Conservation (phyloP, 2,797 vertebrate genomes). For the Acestrorhynchus altus region DNA sequence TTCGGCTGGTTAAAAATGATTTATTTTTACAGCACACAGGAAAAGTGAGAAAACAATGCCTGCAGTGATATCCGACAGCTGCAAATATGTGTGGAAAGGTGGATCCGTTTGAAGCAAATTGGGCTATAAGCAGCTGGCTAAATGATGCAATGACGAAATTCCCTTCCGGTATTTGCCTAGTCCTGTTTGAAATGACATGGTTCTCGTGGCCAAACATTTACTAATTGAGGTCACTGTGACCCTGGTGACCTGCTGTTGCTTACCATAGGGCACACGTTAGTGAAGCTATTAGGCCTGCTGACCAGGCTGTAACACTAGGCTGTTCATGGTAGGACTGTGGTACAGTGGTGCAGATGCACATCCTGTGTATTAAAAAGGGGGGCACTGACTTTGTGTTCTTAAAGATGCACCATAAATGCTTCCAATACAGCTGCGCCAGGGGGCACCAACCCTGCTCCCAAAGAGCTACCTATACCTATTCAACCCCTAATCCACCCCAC, state of each 20-base stretch:
- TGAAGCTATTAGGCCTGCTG: constrained; percentile 8
- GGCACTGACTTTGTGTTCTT: too few species aligned
- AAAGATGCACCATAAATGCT: too few species aligned
- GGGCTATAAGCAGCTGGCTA: neutral
- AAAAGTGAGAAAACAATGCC: neutral
- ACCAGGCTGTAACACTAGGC: neutral
- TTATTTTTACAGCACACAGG: constrained; percentile 1
- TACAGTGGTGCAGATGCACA: neutral
- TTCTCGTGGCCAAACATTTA: constrained; percentile 15
- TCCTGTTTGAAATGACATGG: neutral
- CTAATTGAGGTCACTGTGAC: constrained; percentile 28
- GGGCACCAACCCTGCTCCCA: too few species aligned
- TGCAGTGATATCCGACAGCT: constrained; percentile 1
- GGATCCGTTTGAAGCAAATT: neutral
- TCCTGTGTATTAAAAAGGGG: too few species aligned
- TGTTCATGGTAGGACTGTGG: neutral
- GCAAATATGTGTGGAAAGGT: neutral
- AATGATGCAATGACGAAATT: neutral
- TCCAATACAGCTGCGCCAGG: too few species aligned
- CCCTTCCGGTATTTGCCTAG: neutral
- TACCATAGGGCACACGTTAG: constrained; percentile 22
- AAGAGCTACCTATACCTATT: too few species aligned
- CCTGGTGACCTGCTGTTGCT: constrained; percentile 20
- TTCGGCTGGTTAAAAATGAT: constrained; percentile 6
- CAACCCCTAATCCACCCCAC: too few species aligned